Evolutionary conservation across 2,888 invertebrate species (phyloP), one percentile per base, ranked within the genome.

Genomic region (Pseudolycoriella hygida): DNA sequence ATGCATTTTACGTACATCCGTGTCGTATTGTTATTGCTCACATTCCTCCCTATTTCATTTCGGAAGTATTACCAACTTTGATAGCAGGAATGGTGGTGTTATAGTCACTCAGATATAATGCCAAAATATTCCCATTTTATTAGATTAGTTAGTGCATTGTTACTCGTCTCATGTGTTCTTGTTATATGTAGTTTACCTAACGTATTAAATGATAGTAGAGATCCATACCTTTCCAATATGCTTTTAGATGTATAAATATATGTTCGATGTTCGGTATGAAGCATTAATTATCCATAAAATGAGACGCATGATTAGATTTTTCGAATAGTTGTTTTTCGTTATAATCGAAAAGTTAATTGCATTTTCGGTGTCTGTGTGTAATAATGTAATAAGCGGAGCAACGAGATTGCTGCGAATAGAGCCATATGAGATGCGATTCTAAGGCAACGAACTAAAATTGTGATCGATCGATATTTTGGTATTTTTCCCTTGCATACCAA

Each of bases 301-400:
- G 40, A 40, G 40, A 40, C 19, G 18, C 32, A 42, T 32, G 18
- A 32, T 32, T 42, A 32, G 31, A 42, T 42, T 32, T 31, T 31
- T 40, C 18, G 19, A 12, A 40, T 15, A 40, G 12, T 40, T 15
- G 40, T 40, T 34, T 40, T 20, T 12, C 19, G 39, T 8, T 40
- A 20, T 45, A 45, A 45, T 45, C 32, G 45, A 45, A 45, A 45
- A 45, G 45, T 45, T 45, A 45, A 45, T 45, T 40, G 45, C 20
- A 41, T 45, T 45, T 45, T 41, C 25, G 18, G 18, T 18, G 14
- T 30, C 17, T 39, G 39, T 39, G 34, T 25, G 25, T 25, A 25
- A 25, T 25, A 25, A n/a, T n/a, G n/a, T n/a, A 4, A 25, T 25
- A 25, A 25, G 25, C 8, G 25, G 25, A 25, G 4, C 5, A 25